phyloP scores from a whole-genome alignment of 2,797 vertebrate species.

The Heliangelus exortis region DNA sequence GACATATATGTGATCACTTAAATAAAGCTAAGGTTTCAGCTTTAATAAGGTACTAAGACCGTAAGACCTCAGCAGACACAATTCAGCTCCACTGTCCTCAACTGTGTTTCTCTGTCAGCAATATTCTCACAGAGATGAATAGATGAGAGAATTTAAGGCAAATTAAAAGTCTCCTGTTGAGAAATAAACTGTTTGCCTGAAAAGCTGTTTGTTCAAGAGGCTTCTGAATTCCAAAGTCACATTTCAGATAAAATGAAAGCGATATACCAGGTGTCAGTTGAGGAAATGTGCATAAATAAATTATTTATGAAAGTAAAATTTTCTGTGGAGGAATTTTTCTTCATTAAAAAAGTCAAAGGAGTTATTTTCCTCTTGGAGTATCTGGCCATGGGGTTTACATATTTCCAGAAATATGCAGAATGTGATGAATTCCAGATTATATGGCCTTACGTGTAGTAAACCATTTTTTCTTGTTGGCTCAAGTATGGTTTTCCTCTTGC shows the following conservation, averaged over 20 bases:
- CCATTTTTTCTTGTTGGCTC: not conserved
- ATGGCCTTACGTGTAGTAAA: not conserved
- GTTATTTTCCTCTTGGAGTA: not conserved
- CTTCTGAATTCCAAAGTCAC: not conserved
- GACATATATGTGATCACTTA: not conserved
- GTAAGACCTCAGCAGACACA: not conserved
- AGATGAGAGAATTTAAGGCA: not conserved
- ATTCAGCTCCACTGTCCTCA: not conserved
- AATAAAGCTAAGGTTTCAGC: not conserved
- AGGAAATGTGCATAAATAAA: not conserved
- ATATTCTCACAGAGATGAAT: not conserved
- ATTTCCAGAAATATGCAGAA: not conserved
- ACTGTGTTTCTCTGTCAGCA: not conserved
- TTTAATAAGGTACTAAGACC: not conserved
- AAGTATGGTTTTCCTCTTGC: not conserved
- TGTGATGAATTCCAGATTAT: not conserved
- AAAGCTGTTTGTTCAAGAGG: not conserved
- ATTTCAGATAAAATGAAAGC: not conserved
- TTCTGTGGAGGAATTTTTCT: not conserved
- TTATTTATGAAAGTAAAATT: not conserved
- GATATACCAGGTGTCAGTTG: not conserved
- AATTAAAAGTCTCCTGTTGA: not conserved
- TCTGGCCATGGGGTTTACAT: not conserved
- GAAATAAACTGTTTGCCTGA: not conserved
- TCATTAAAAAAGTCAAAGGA: not conserved